phyloP scores from a whole-genome alignment of 2,797 vertebrate genomes.

The Sciurus carolinensis region DNA sequence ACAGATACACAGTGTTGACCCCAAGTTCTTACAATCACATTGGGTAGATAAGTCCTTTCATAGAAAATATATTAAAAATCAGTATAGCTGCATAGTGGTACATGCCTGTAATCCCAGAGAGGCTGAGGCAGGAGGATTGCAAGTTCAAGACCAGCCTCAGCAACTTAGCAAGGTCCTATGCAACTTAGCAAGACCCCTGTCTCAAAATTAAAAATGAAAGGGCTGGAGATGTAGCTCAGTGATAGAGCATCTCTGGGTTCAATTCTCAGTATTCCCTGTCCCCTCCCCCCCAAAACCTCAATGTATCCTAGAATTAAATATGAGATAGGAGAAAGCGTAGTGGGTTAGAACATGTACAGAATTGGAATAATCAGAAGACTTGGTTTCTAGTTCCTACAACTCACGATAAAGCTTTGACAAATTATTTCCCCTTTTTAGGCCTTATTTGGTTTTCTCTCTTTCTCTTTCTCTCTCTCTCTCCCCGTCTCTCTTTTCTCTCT shows the following conservation, averaged over 20 bases:
- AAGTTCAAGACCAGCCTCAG: not conserved
- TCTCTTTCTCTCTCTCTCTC: not conserved
- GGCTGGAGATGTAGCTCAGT: not conserved
- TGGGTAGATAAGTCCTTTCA: no score
- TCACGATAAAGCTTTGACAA: not conserved
- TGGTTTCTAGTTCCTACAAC: slow-evolving; percentile 45
- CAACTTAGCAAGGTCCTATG: not conserved
- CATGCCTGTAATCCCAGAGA: not conserved
- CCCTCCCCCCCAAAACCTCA: not conserved
- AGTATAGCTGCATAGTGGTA: no score
- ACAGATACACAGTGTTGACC: no score
- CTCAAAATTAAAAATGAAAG: not conserved
- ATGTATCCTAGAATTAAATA: slow-evolving; percentile 35
- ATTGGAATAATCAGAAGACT: not conserved
- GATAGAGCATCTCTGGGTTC: not conserved
- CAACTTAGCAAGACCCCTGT: not conserved
- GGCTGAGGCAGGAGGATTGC: not conserved
- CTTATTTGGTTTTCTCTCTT: not conserved
- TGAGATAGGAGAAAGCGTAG: not conserved
- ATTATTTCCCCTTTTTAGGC: not conserved
- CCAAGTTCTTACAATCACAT: no score
- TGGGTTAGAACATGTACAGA: not conserved
- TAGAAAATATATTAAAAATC: no score
- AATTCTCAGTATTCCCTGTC: not conserved
- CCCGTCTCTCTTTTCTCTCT: not conserved